These are phyloP conservation scores for Anoplophora glabripennis DNA, from an alignment of 1,140 invertebrate genomes.

Conservation along the genomic window DNA sequence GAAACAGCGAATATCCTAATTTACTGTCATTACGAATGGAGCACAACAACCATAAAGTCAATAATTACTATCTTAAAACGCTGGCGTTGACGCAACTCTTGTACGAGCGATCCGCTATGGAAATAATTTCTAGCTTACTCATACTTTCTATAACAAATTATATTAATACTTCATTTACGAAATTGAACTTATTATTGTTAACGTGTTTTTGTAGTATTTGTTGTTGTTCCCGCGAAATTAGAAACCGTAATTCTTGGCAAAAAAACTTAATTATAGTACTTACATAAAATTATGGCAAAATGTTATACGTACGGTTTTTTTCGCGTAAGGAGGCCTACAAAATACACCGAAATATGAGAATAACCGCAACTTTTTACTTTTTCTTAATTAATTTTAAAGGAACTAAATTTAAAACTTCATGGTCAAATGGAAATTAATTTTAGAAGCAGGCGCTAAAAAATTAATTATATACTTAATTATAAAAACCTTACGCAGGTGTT, in stretches of 20 bases:
- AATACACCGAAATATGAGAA: slow-evolving; percentile 4
- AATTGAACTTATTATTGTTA: too few relatives aligned
- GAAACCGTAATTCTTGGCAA: neutral
- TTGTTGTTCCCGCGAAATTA: neutral
- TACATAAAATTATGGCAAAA: slow-evolving; percentile 13
- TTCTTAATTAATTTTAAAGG: slow-evolving; percentile 13
- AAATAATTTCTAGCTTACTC: too few relatives aligned
- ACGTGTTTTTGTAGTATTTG: neutral
- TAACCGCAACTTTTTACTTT: slow-evolving; percentile 2
- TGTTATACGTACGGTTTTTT: neutral
- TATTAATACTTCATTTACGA: too few relatives aligned
- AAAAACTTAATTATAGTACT: slow-evolving; percentile 9
- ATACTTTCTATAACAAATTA: too few relatives aligned
- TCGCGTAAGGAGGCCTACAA: neutral
- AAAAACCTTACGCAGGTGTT: too few relatives aligned
- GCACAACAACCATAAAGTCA: too few relatives aligned
- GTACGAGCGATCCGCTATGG: too few relatives aligned
- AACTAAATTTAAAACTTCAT: slow-evolving; percentile 16
- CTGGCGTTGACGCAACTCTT: too few relatives aligned
- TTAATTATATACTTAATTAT: neutral
- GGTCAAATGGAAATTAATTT: slow-evolving; percentile 17
- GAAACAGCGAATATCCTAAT: too few relatives aligned
- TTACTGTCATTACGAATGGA: too few relatives aligned
- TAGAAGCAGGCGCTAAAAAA: slow-evolving; percentile 1
- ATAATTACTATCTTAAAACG: too few relatives aligned